Base-by-base conservation (phyloP, 2,888 invertebrate species). In the Trachelus tabidus region DNA sequence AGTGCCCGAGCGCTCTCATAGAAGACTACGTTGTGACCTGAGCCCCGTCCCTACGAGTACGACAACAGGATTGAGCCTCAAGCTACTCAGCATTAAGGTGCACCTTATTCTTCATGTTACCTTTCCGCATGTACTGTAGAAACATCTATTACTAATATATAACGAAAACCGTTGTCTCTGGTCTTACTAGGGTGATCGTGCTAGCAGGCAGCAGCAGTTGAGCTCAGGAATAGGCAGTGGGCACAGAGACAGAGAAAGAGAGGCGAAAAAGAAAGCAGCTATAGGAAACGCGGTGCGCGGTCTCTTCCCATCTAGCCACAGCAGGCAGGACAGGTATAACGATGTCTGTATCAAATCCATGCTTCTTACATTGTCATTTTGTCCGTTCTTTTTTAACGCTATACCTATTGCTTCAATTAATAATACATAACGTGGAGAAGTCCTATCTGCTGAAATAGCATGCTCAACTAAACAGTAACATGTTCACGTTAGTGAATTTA, bases 311-410 rank as follows among this genome's bases (percentile, higher is more conserved):
- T 91, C 90, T 88, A 88, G 90, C 90, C 90, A 91, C 88, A 89
- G 88, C 87, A 91, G 90, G 90, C 91, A 91, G 91, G 91, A 91
- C 91, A 91, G 91, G 91, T 91, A 91, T 90, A 90, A 91, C 89
- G 90, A 91, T 91, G 91, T 91, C 91, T 90, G 91, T 91, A 91
- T 91, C 91, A 89, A 87, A 90, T 90, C 90, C 90, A 91, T 89
- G 91, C 91, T 91, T 91, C 79, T 83, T 83, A 84, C 80, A 87
- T 86, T 86, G 85, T 84, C 86, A 88, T 85, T 83, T 83, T 81
- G 84, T 85, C 68, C 75, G 80, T 79, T 75, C 76, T 79, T 79
- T 31, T 75, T 75, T 9, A 23, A 56, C 56, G 56, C 56, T 56
- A 23, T 34, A 71, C 6, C 71, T 34, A 12, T 71, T 71, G 31